These are phyloP conservation scores for Drosophila sp. DNA, from an alignment of 1,140 invertebrate genomes.

Conservation along the genomic window DNA sequence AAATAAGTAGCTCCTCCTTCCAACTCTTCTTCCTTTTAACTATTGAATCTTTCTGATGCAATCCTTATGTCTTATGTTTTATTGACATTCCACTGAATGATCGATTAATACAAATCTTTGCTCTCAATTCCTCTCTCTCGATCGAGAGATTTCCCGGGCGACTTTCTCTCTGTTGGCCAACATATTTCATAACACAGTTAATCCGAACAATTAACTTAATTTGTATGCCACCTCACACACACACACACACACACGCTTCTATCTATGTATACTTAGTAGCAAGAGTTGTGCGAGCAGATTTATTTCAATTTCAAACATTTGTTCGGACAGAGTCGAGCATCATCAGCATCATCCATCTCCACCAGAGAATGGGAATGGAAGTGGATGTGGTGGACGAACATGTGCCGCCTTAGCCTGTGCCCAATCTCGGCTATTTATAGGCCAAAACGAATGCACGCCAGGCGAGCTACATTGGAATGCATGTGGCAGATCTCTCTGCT, in stretches of 20 bases:
- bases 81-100: too few species aligned
- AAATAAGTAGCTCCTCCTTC: neutral
- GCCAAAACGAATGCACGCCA: slow-evolving; percentile 57
- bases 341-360: slow-evolving; percentile 1
- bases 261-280: slow-evolving; percentile 27
- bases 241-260: neutral
- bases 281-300: slow-evolving; percentile 5
- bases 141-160: slow-evolving; percentile 37
- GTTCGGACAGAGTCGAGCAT: slow-evolving; percentile 18
- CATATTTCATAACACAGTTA: slow-evolving; percentile 78
- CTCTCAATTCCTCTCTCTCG: neutral
- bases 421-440: slow-evolving; percentile 75
- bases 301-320: slow-evolving; percentile 51
- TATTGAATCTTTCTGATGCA: too few species aligned
- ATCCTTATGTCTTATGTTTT: too few species aligned
- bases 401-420: slow-evolving; percentile 39
- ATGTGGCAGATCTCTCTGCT: slow-evolving; percentile 28
- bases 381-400: slow-evolving; percentile 49
- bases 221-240: slow-evolving; percentile 31
- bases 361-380: slow-evolving; percentile 4
- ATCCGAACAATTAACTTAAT: slow-evolving; percentile 75
- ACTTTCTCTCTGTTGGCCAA: slow-evolving; percentile 7
- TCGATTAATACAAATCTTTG: too few species aligned
- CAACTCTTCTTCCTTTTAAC: too few species aligned
- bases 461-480: slow-evolving; percentile 64